These are phyloP conservation scores for Macrotis lagotis DNA, from an alignment of 2,113 vertebrate genomes.

Conservation along the genomic window DNA sequence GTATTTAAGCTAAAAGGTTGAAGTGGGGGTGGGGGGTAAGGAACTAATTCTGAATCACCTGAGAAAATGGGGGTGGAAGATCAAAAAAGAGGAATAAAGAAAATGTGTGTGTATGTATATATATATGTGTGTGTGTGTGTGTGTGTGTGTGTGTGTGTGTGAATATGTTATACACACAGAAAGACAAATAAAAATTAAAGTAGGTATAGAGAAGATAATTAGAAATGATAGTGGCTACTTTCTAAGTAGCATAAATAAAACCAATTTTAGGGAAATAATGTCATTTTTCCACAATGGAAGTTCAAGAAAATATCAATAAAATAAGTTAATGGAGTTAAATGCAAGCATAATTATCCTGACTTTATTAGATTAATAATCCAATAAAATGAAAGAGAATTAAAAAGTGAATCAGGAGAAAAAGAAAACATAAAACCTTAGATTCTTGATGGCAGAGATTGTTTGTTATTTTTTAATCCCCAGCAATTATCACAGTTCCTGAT, in stretches of 20 bases:
- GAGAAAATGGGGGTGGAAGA: not conserved
- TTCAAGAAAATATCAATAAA: not conserved
- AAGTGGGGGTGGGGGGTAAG: not conserved
- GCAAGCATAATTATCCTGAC: not conserved
- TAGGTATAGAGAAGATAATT: not conserved
- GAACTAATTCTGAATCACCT: not conserved
- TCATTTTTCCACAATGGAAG: not conserved
- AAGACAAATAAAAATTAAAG: not conserved
- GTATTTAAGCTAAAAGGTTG: not conserved
- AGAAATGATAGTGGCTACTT: not conserved
- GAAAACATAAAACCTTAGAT: not conserved
- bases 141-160: no score
- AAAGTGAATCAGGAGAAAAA: not conserved
- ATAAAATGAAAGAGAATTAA: not conserved
- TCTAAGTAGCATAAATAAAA: not conserved
- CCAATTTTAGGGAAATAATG: not conserved
- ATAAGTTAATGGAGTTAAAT: not conserved
- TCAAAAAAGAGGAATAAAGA: not conserved
- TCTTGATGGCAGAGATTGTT: not conserved
- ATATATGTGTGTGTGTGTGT: no score
- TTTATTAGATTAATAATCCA: not conserved
- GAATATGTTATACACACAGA: not conserved
- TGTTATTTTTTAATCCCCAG: not conserved
- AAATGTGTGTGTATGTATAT: not conserved
- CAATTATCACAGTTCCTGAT: not conserved